These are phyloP conservation scores for Theodoxus fluviatilis DNA, from an alignment of 2,888 invertebrate genomes.

Conservation along the genomic window DNA sequence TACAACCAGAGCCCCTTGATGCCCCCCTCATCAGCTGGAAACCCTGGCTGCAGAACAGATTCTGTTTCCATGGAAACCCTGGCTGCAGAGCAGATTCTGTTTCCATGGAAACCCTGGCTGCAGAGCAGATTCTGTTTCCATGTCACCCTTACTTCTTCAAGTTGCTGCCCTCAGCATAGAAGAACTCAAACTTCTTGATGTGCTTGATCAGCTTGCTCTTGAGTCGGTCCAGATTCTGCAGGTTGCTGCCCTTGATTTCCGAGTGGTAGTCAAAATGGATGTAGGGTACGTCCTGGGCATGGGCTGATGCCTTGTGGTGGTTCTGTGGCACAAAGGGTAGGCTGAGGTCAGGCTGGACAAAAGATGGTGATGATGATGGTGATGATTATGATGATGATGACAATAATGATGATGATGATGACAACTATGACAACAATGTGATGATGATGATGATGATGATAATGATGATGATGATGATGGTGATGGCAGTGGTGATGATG, in stretches of 20 bases:
- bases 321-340: too few relatives aligned
- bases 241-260: slow-evolving; percentile 85
- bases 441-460: too few relatives aligned
- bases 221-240: slow-evolving; percentile 81
- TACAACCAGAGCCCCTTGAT: too few relatives aligned
- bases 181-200: slow-evolving; percentile 78
- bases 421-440: too few relatives aligned
- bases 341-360: too few relatives aligned
- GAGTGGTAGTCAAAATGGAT: slow-evolving; percentile 96
- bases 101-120: not conserved
- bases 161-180: slow-evolving; percentile 62
- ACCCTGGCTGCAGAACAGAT: not conserved
- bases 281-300: slow-evolving; percentile 80
- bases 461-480: too few relatives aligned
- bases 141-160: slow-evolving; percentile 13
- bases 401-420: not conserved
- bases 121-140: not conserved
- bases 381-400: not conserved
- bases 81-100: not conserved
- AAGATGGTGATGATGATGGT: too few relatives aligned
- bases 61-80: not conserved
- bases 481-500: too few relatives aligned
- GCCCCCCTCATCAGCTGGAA: too few relatives aligned
- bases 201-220: slow-evolving; percentile 80
- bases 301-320: slow-evolving; percentile 83